Evolutionary conservation across 2,797 vertebrate species (phyloP).

Genomic region (Hoplostethus atlanticus): DNA sequence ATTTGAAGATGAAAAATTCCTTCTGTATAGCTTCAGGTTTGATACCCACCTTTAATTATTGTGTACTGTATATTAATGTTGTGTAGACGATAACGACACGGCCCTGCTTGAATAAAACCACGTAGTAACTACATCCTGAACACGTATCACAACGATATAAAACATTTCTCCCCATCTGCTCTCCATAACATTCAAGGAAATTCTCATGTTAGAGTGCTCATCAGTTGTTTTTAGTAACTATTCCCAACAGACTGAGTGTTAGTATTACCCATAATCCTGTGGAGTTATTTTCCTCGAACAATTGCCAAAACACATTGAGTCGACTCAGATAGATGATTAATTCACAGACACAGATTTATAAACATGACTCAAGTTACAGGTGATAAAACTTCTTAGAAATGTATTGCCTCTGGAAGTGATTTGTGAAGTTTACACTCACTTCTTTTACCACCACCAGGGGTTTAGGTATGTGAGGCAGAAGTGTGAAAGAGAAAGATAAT

Average conservation of each 20-base stretch:
- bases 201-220: constrained; percentile 6
- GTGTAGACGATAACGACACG: constrained; percentile 61
- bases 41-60: constrained; percentile 53
- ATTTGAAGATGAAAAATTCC: constrained; percentile 41
- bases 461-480: constrained; percentile 48
- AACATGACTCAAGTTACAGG: constrained; percentile 56
- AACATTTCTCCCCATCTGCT: constrained; percentile 26
- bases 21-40: constrained; percentile 63
- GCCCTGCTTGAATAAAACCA: constrained; percentile 63
- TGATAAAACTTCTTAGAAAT: constrained; percentile 42
- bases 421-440: constrained; percentile 57
- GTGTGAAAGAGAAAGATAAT: constrained; percentile 53
- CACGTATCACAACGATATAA: background rate
- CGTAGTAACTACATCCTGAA: constrained; percentile 11
- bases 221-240: constrained; percentile 30
- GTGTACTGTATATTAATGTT: constrained; percentile 66
- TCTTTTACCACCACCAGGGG: background rate
- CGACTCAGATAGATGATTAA: constrained; percentile 32
- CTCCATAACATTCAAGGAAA: constrained; percentile 26
- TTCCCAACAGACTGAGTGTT: constrained; percentile 33
- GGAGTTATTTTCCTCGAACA: constrained; percentile 56
- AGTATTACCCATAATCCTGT: constrained; percentile 55
- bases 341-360: constrained; percentile 35
- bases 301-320: constrained; percentile 72
- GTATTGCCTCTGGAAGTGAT: constrained; percentile 57